These are phyloP conservation scores for Brienomyrus brachyistius DNA, from an alignment of 2,113 vertebrate genomes.

Conservation along the genomic window DNA sequence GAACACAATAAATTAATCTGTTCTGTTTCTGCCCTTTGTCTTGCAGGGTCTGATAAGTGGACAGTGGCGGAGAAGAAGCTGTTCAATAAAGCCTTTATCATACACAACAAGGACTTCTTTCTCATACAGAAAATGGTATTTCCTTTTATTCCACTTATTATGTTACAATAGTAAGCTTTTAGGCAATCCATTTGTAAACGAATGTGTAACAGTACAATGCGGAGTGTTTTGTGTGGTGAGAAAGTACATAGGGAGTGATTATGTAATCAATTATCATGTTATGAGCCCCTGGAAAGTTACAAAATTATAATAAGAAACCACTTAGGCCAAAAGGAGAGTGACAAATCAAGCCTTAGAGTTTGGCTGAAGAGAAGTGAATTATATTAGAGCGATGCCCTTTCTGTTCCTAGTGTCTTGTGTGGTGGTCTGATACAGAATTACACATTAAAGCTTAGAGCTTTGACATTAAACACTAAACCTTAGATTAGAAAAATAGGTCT, in stretches of 20 bases:
- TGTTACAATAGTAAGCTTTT: background rate
- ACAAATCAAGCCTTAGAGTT: background rate
- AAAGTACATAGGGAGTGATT: background rate
- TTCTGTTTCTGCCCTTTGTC: slow-evolving; percentile 9
- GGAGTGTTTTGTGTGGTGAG: background rate
- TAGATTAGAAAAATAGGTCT: background rate
- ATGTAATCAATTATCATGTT: background rate
- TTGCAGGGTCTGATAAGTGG: slow-evolving; percentile 78
- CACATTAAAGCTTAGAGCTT: background rate
- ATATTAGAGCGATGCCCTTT: background rate
- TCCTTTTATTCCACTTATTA: background rate
- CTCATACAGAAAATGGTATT: slow-evolving; percentile 77
- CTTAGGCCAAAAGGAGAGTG: background rate
- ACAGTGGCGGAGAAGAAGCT: slow-evolving; percentile 67
- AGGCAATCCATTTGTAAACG: background rate
- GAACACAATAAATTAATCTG: background rate
- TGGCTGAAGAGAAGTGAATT: no score
- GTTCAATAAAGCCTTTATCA: slow-evolving; percentile 72
- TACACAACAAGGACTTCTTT: slow-evolving; percentile 80
- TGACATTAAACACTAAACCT: background rate
- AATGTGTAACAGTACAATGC: background rate
- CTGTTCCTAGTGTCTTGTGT: background rate
- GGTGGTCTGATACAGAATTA: background rate
- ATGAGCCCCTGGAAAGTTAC: background rate
- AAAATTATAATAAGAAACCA: background rate